Conservation (phyloP, 2,888 invertebrate genomes). For the Mongoloraphidia duomilia region DNA sequence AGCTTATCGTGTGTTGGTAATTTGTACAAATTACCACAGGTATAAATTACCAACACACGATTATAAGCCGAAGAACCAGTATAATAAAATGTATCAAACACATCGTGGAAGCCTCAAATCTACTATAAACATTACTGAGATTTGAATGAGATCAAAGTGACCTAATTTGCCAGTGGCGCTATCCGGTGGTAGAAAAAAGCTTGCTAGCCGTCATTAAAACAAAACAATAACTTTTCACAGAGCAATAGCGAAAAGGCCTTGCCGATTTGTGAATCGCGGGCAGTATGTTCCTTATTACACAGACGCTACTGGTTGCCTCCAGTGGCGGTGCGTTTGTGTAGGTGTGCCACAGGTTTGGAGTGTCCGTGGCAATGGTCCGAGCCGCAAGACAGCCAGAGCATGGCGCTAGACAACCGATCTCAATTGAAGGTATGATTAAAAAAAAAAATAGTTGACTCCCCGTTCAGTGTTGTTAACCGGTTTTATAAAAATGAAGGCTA, state of each 20-base stretch:
- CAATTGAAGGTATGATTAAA: slow-evolving; percentile 37
- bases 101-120: too few relatives aligned
- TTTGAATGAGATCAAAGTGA: too few relatives aligned
- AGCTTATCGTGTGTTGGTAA: too few relatives aligned
- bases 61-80: too few relatives aligned
- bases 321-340: slow-evolving; percentile 44
- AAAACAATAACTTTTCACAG: slow-evolving; percentile 23
- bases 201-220: too few relatives aligned
- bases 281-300: slow-evolving; percentile 39
- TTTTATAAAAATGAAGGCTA: neutral
- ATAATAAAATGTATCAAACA: too few relatives aligned
- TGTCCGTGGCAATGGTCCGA: slow-evolving; percentile 34
- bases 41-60: too few relatives aligned
- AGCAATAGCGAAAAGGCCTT: slow-evolving; percentile 45
- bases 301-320: slow-evolving; percentile 41
- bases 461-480: neutral
- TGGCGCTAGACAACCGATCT: slow-evolving; percentile 42
- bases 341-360: slow-evolving; percentile 38
- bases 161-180: too few relatives aligned
- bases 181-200: too few relatives aligned
- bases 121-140: too few relatives aligned
- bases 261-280: slow-evolving; percentile 31
- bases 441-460: neutral
- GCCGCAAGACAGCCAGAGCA: slow-evolving; percentile 23
- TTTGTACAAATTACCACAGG: too few relatives aligned